Percentiles rank a stretch among this genome's conserved stretches.
These are phyloP conservation scores for Hippolais icterina DNA, from an alignment of 2,113 vertebrate species.

Conservation along the genomic window DNA sequence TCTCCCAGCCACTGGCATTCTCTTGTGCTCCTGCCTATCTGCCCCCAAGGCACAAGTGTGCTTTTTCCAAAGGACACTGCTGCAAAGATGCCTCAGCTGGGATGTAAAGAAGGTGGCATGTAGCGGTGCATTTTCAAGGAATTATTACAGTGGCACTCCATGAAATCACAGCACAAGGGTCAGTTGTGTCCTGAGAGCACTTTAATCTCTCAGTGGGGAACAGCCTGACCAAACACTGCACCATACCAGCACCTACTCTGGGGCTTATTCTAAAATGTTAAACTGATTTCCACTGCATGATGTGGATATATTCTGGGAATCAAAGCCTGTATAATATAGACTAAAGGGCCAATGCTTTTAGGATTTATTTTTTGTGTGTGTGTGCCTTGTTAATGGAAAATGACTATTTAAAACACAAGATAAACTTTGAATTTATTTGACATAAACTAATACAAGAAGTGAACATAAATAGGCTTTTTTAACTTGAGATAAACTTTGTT, in stretches of 20 bases:
- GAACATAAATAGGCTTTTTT: background rate
- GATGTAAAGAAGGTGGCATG: background rate
- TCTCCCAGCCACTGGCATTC: background rate
- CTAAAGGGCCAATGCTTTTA: background rate
- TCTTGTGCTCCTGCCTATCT: background rate
- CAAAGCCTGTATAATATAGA: background rate
- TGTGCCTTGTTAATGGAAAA: background rate
- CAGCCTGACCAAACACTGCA: background rate
- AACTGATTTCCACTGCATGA: background rate
- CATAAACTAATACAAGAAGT: background rate
- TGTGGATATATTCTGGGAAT: background rate
- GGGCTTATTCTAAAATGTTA: background rate
- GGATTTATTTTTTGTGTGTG: background rate
- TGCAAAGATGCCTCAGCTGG: background rate
- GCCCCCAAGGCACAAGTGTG: background rate
- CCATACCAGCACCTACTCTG: background rate
- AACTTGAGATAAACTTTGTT: background rate
- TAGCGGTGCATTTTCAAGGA: too few species aligned
- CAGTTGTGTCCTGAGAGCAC: background rate
- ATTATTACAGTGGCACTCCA: too few species aligned
- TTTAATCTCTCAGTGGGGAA: background rate
- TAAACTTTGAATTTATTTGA: background rate
- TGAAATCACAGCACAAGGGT: background rate
- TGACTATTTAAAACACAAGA: background rate
- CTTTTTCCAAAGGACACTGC: background rate